Conservation (phyloP, 2,797 vertebrate species). For the Cryptoprocta ferox region DNA sequence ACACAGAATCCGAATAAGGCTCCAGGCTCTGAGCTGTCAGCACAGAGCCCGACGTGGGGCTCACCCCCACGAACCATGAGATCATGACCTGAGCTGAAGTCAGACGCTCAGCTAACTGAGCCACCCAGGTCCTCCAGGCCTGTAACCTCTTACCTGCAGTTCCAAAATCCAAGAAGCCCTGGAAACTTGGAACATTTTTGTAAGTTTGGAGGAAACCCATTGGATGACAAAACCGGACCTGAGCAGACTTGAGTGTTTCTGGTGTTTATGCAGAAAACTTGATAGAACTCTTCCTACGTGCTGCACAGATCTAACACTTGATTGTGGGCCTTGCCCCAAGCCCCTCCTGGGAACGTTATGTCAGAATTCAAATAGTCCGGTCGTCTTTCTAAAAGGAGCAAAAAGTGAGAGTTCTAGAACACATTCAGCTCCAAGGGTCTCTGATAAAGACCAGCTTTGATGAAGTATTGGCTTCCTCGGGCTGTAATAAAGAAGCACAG, state of each 20-base stretch:
- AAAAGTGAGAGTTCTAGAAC: neutral
- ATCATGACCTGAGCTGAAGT: too few species aligned
- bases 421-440: neutral
- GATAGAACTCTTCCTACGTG: neutral
- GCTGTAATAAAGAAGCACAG: neutral
- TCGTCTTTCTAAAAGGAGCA: neutral
- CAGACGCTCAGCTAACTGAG: too few species aligned
- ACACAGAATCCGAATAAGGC: too few species aligned
- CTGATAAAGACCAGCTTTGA: neutral
- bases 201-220: neutral
- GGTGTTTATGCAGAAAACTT: too few species aligned
- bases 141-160: neutral
- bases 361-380: neutral
- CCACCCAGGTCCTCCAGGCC: too few species aligned
- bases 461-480: neutral
- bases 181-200: neutral
- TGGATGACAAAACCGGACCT: neutral
- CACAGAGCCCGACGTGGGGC: too few species aligned
- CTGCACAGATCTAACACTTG: neutral
- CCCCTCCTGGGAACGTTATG: neutral
- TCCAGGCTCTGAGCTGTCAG: too few species aligned
- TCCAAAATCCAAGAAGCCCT: neutral
- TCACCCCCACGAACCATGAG: too few species aligned
- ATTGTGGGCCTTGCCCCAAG: neutral
- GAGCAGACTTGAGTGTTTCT: neutral